phyloP scores from a whole-genome alignment of 2,888 invertebrate species.

The Stenolophus ochropezus region DNA sequence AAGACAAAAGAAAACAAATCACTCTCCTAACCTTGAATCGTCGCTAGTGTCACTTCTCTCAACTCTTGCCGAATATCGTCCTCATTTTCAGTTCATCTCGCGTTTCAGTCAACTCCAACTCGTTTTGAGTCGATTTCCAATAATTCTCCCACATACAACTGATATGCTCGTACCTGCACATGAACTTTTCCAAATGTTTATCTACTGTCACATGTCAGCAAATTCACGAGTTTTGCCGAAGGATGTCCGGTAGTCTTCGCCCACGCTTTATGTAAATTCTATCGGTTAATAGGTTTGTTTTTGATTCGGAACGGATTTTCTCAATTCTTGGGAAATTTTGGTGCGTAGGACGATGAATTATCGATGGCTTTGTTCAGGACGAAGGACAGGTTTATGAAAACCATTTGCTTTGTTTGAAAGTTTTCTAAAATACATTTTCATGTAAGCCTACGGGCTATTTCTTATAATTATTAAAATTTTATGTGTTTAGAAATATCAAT shows the following conservation, averaged over 20 bases:
- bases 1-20: neutral
- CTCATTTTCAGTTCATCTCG: neutral
- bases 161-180: neutral
- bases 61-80: neutral
- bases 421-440: neutral
- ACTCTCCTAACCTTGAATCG: neutral
- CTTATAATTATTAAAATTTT: too few species aligned
- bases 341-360: slow-evolving; percentile 10
- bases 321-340: slow-evolving; percentile 9
- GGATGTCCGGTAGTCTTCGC: neutral
- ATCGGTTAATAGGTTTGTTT: slow-evolving; percentile 28
- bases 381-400: neutral
- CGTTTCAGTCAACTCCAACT: neutral
- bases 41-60: neutral
- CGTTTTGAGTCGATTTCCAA: slow-evolving; percentile 1
- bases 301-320: slow-evolving; percentile 17
- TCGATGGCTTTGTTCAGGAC: slow-evolving; percentile 5
- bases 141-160: neutral
- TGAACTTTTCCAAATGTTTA: neutral
- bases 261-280: slow-evolving; percentile 13
- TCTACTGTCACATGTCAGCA: neutral
- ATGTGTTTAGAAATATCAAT: too few species aligned
- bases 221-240: neutral
- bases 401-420: neutral
- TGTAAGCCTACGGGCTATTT: neutral